Evolutionary conservation across 2,888 invertebrate species (phyloP).

Genomic region (Tiliacea aurago): DNA sequence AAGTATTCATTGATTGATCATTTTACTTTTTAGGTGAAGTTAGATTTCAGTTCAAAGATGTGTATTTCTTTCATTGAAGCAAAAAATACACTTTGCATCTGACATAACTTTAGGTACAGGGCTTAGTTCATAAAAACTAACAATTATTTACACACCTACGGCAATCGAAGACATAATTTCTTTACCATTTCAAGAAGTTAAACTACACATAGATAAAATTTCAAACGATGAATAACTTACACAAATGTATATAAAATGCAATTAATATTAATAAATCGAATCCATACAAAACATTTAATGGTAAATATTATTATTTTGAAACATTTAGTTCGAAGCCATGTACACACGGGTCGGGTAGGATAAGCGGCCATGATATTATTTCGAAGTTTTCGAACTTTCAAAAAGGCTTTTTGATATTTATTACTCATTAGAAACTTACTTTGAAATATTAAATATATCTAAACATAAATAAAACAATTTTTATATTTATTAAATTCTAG

Average conservation of each 20-base stretch:
- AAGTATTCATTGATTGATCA: slow-evolving; percentile 4
- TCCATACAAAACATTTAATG: slow-evolving; percentile 63
- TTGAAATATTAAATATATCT: slow-evolving; percentile 20
- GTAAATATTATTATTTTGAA: slow-evolving; percentile 47
- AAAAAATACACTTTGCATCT: not conserved
- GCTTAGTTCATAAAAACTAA: slow-evolving; percentile 32
- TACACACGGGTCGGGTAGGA: slow-evolving; percentile 25
- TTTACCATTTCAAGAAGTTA: slow-evolving; percentile 52
- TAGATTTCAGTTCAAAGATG: not conserved
- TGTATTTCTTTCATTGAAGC: slow-evolving; percentile 23
- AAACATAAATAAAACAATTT: slow-evolving; percentile 45
- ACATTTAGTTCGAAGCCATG: slow-evolving; percentile 40
- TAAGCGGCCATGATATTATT: slow-evolving; percentile 22
- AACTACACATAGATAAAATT: slow-evolving; percentile 65
- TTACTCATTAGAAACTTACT: slow-evolving; percentile 11
- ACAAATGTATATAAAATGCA: slow-evolving; percentile 71
- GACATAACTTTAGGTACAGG: slow-evolving; percentile 23
- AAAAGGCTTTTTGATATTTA: slow-evolving; percentile 6
- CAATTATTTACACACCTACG: slow-evolving; percentile 58
- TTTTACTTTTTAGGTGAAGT: not conserved
- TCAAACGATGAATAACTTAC: slow-evolving; percentile 62
- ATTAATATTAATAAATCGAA: slow-evolving; percentile 66
- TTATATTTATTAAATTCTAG: slow-evolving; percentile 44
- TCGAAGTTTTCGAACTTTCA: not conserved
- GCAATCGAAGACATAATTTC: slow-evolving; percentile 54